Percentiles rank a stretch among this genome's conserved stretches.
phyloP scores from a whole-genome alignment of 2,113 vertebrate genomes.

The Ranitomeya imitator region DNA sequence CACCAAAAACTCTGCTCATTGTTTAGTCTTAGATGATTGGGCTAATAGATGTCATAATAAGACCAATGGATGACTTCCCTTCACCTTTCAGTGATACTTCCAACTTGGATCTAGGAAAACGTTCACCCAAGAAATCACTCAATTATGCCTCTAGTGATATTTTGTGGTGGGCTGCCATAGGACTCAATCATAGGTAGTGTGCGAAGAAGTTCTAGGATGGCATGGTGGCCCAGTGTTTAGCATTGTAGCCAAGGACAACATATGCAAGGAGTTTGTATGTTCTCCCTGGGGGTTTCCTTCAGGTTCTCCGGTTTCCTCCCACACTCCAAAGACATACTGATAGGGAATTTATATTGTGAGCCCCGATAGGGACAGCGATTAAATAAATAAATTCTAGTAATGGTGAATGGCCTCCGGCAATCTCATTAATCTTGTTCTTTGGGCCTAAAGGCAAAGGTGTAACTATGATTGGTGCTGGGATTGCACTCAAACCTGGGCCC shows the following conservation, averaged over 20 bases:
- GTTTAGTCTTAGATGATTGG: background rate
- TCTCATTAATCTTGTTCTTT: background rate
- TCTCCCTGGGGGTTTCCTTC: too few species aligned
- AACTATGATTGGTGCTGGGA: too few species aligned
- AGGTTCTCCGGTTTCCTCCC: too few species aligned
- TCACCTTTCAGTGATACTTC: background rate
- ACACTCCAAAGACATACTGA: too few species aligned
- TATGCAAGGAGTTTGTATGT: too few species aligned
- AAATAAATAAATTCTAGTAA: background rate
- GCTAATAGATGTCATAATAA: background rate
- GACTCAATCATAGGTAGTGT: background rate
- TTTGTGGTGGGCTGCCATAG: background rate
- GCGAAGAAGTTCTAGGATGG: background rate
- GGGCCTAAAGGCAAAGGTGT: background rate
- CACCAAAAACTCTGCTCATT: background rate
- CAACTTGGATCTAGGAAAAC: background rate
- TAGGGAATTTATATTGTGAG: too few species aligned
- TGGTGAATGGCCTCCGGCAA: background rate
- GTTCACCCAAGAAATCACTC: background rate
- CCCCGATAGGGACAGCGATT: too few species aligned
- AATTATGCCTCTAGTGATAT: background rate
- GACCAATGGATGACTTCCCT: background rate
- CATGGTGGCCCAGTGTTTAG: too few species aligned
- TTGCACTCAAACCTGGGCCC: too few species aligned
- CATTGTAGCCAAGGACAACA: too few species aligned